Base-by-base conservation (phyloP, 2,113 vertebrate genomes). In the Sinocyclocheilus anophthalmus region DNA sequence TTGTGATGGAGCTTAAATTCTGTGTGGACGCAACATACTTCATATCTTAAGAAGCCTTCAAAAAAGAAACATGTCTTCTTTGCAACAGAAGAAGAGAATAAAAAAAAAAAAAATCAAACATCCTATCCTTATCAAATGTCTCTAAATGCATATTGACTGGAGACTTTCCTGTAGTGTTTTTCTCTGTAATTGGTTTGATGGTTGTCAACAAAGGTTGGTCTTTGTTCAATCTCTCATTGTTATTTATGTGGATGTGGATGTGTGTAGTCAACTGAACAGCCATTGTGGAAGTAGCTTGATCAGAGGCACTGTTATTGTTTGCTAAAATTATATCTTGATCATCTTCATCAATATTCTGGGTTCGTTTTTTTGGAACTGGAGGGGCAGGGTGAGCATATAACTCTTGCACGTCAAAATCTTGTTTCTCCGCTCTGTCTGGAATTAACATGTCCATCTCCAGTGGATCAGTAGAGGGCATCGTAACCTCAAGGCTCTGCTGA, bases 381-480 rank as follows among this genome's bases (percentile, higher is more conserved):
- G 30, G 83, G 39, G 55, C 16, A 45, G 55, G 30, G 11, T 37
- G 50, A 12, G 30, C n/a, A 11, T 6, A 50, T 33, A 30, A 20
- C 12, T 42, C 30, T 59, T 37, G 33, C 5, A 50, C 39, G 9
- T 20, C 42, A 26, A 26, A 13, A 76, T 76, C 61, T 76, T 24
- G 48, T 65, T 81, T 85, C 42, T 87, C 81, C 22, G 67, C 63
- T 48, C 18, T 26, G 30, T 84, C 65, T 69, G 73, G 78, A 39
- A 75, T 33, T 0, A 81, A 76, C 33, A 30, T 76, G 57, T 82
- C 79, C n/a, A 76, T 85, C 70, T 85, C 70, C 33, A 76, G 33
- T 33, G 42, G 30, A 57, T 78, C 79, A 76, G 37, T 59, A 77
- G 78, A 85, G 39, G 87, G 78, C 33, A 42, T 11, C 13, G 39